phyloP scores from a whole-genome alignment of 2,113 vertebrate genomes.

The Xenopus borealis region DNA sequence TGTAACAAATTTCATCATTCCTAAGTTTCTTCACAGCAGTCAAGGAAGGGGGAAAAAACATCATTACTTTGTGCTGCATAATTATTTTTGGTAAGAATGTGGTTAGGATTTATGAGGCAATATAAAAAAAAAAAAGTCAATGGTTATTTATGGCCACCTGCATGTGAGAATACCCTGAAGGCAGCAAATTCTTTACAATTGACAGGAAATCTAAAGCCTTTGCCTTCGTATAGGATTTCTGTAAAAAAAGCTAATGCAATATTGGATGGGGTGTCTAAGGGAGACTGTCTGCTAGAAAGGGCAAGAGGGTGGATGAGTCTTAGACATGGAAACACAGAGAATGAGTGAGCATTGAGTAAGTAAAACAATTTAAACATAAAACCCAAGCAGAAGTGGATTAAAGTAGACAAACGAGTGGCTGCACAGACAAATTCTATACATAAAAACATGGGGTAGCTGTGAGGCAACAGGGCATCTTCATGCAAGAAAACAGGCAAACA shows the following conservation, averaged over 20 bases:
- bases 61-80: background rate
- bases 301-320: too few relatives aligned
- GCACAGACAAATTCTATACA: too few relatives aligned
- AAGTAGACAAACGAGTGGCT: too few relatives aligned
- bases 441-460: too few relatives aligned
- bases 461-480: too few relatives aligned
- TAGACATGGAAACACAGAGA: background rate
- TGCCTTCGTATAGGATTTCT: constrained; percentile 32
- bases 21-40: background rate
- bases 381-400: too few relatives aligned
- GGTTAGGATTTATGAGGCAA: constrained; percentile 3
- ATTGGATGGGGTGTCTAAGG: background rate
- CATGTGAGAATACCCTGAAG: constrained; percentile 31
- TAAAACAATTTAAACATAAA: too few relatives aligned
- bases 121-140: constrained; percentile 1
- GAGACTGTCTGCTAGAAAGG: background rate
- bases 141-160: constrained; percentile 33
- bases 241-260: constrained; percentile 17
- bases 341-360: too few relatives aligned
- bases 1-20: background rate
- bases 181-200: constrained; percentile 31
- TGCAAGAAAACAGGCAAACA: too few relatives aligned
- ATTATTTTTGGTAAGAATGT: constrained; percentile 6
- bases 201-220: constrained; percentile 33
- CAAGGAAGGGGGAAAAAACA: background rate